phyloP scores from a whole-genome alignment of 2,888 invertebrate species.

The Stenurella melanura region DNA sequence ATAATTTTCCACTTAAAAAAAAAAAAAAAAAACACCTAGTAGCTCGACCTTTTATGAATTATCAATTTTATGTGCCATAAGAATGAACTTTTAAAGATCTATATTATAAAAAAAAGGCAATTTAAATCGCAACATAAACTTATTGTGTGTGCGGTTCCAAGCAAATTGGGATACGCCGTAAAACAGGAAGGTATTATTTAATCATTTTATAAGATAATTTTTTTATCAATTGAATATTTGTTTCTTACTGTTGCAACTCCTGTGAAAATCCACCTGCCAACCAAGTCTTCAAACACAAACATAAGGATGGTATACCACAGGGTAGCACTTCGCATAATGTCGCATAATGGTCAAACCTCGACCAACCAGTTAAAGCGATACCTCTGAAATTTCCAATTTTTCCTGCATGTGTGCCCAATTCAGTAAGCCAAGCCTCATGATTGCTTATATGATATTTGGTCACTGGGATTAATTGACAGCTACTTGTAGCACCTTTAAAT shows the following conservation, averaged over 20 bases:
- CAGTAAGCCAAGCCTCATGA: constrained; percentile 83
- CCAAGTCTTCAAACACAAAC: constrained; percentile 78
- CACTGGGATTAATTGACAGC: constrained; percentile 80
- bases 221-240: too few relatives aligned
- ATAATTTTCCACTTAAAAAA: too few relatives aligned
- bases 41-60: too few relatives aligned
- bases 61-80: too few relatives aligned
- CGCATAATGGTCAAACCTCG: constrained; percentile 84
- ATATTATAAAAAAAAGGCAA: too few relatives aligned
- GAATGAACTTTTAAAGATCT: too few relatives aligned
- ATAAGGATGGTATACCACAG: constrained; percentile 78
- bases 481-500: constrained; percentile 91
- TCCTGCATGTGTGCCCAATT: constrained; percentile 74
- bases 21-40: too few relatives aligned
- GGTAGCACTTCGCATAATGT: constrained; percentile 83
- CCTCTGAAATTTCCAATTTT: constrained; percentile 78
- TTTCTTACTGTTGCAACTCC: constrained; percentile 71
- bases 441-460: constrained; percentile 84
- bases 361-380: constrained; percentile 79
- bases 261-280: constrained; percentile 73
- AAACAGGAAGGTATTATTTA: too few relatives aligned
- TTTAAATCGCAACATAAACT: too few relatives aligned
- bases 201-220: too few relatives aligned
- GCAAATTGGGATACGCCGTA: too few relatives aligned
- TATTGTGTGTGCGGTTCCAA: too few relatives aligned